phyloP scores from a whole-genome alignment of 2,888 invertebrate species.

The Scrobipalpa costella region DNA sequence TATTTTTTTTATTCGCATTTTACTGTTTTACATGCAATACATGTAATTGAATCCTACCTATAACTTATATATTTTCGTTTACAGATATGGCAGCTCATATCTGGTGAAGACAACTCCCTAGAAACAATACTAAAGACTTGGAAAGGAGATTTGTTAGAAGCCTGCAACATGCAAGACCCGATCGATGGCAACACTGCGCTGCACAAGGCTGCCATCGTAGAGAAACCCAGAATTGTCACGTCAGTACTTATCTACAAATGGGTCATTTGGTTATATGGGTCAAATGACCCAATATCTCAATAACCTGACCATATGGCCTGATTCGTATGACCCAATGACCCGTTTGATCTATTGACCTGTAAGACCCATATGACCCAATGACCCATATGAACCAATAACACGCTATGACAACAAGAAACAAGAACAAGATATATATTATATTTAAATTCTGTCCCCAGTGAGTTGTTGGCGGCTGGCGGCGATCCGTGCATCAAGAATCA shows the following conservation, averaged over 20 bases:
- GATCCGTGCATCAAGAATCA: constrained; percentile 87
- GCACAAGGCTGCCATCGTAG: constrained; percentile 86
- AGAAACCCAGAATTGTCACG: constrained; percentile 83
- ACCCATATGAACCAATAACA: too few relatives aligned
- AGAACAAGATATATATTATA: too few relatives aligned
- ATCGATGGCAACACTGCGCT: constrained; percentile 84
- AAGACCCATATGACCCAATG: too few relatives aligned
- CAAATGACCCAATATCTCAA: too few relatives aligned
- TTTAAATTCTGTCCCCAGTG: constrained; percentile 47
- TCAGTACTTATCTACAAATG: constrained; percentile 56
- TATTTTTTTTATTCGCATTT: too few relatives aligned
- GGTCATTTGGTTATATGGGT: too few relatives aligned
- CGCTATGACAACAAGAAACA: too few relatives aligned
- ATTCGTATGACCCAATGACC: constrained; percentile 39
- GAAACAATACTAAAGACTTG: constrained; percentile 63
- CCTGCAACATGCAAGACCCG: constrained; percentile 70
- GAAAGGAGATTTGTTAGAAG: constrained; percentile 58
- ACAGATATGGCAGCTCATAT: constrained; percentile 70
- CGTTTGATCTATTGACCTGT: too few relatives aligned
- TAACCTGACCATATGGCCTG: constrained; percentile 33
- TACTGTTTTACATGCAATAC: too few relatives aligned
- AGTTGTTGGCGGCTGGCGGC: constrained; percentile 84
- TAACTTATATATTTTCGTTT: not conserved
- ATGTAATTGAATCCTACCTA: too few relatives aligned
- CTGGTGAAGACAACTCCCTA: constrained; percentile 50